phyloP scores from a whole-genome alignment of 2,888 invertebrate species.

The Adela reaumurella region DNA sequence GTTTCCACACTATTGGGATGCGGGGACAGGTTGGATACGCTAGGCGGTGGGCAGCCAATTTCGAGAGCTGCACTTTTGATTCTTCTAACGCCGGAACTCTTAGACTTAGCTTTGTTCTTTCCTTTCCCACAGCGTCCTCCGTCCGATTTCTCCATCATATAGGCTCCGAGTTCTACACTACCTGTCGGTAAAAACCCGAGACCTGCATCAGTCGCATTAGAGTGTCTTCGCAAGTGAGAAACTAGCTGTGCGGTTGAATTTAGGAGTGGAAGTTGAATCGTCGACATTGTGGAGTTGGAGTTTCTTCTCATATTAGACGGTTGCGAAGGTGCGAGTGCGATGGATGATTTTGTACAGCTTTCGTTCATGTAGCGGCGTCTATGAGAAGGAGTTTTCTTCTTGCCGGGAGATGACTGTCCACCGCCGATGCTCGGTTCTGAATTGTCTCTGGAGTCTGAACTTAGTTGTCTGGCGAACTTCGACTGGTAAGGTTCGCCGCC shows the following conservation, averaged over 20 bases:
- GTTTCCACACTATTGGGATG: conserved; percentile 81
- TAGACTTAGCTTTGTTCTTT: conserved; percentile 45
- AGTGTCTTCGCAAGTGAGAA: conserved; percentile 56
- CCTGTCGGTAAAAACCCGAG: conserved; percentile 45
- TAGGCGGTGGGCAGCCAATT: conserved; percentile 66
- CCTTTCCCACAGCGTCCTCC: conserved; percentile 39
- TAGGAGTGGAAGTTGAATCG: conserved; percentile 53
- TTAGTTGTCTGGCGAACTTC: conserved; percentile 50
- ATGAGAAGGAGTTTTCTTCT: conserved; percentile 38
- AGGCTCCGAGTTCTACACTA: conserved; percentile 49
- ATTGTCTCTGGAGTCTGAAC: conserved; percentile 51
- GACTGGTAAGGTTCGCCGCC: conserved; percentile 46
- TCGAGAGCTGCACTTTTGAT: conserved; percentile 70
- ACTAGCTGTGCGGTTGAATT: conserved; percentile 48
- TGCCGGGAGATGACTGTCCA: conserved; percentile 38
- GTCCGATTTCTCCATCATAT: conserved; percentile 50
- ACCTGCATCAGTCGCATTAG: conserved; percentile 60
- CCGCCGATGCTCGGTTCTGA: conserved; percentile 44
- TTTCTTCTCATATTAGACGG: conserved; percentile 55
- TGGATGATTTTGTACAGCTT: conserved; percentile 47
- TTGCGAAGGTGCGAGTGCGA: conserved; percentile 42
- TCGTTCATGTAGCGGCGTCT: conserved; percentile 41
- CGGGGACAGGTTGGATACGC: conserved; percentile 68
- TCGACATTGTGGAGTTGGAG: conserved; percentile 61
- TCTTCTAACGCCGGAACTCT: conserved; percentile 60